A percentile compares a stretch with the other conserved stretches of the same genome.
Evolutionary conservation across 2,888 invertebrate species (phyloP).

Genomic region (Osedax frankpressi): DNA sequence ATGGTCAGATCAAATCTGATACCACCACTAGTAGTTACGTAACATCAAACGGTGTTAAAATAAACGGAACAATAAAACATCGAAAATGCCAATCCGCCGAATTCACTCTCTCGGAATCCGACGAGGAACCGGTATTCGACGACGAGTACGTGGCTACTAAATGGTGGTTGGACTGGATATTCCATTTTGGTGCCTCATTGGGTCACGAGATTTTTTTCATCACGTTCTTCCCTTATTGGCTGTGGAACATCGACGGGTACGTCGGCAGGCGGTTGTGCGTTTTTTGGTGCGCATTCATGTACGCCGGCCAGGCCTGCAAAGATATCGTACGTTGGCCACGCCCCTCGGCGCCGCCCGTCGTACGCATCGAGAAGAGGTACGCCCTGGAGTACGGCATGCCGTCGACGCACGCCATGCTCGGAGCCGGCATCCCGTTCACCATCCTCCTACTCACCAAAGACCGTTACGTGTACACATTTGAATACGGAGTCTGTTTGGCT

Average conservation of each 20-base stretch:
- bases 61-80: not conserved
- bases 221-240: slow-evolving; percentile 80
- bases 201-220: slow-evolving; percentile 84
- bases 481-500: slow-evolving; percentile 47
- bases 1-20: not conserved
- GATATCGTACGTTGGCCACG: slow-evolving; percentile 67
- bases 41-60: not conserved
- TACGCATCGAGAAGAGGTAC: slow-evolving; percentile 73
- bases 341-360: slow-evolving; percentile 67
- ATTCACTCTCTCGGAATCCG: not conserved
- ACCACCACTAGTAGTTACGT: not conserved
- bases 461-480: slow-evolving; percentile 57
- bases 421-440: slow-evolving; percentile 72
- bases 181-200: slow-evolving; percentile 68
- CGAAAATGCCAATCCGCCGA: not conserved
- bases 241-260: slow-evolving; percentile 81
- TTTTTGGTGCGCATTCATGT: slow-evolving; percentile 44
- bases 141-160: slow-evolving; percentile 22
- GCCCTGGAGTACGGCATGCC: slow-evolving; percentile 86
- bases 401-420: slow-evolving; percentile 84
- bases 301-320: slow-evolving; percentile 62
- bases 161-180: slow-evolving; percentile 65
- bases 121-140: not conserved
- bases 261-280: slow-evolving; percentile 62
- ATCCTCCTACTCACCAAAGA: slow-evolving; percentile 66